Evolutionary conservation across 2,797 vertebrate genomes (phyloP).

Genomic region (Prionace glauca): DNA sequence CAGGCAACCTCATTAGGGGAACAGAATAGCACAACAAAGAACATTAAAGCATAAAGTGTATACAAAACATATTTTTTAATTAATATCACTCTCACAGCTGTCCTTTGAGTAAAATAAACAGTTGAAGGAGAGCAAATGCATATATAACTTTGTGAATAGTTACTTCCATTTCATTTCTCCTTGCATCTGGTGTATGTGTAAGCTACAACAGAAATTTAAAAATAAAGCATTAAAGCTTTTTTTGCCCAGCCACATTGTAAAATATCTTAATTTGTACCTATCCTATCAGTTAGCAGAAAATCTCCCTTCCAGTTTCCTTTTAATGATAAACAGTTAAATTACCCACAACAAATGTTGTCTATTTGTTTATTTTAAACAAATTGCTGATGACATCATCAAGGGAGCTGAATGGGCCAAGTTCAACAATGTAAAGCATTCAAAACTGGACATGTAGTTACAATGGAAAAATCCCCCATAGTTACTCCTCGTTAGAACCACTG

Average conservation of each 20-base stretch:
- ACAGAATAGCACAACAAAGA: neutral
- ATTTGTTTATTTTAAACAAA: neutral
- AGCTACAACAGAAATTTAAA: neutral
- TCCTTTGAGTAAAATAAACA: neutral
- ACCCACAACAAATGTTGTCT: neutral
- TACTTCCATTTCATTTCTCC: neutral
- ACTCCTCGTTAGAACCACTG: too few species aligned
- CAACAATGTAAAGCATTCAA: neutral
- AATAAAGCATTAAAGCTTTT: neutral
- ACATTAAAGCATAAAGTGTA: neutral
- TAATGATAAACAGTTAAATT: neutral
- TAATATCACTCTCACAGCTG: neutral
- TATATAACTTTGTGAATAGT: neutral
- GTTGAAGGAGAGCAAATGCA: neutral
- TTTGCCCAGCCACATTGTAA: neutral
- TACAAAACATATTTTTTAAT: neutral
- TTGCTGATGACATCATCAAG: neutral
- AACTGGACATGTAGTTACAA: neutral
- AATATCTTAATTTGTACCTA: neutral
- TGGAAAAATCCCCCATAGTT: neutral
- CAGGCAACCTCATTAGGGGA: neutral
- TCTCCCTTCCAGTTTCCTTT: neutral
- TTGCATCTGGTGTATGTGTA: neutral
- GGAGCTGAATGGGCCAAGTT: neutral
- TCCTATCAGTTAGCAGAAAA: neutral